Base-by-base conservation (phyloP, 1,140 invertebrate species). In the Lepidurus arcticus region DNA sequence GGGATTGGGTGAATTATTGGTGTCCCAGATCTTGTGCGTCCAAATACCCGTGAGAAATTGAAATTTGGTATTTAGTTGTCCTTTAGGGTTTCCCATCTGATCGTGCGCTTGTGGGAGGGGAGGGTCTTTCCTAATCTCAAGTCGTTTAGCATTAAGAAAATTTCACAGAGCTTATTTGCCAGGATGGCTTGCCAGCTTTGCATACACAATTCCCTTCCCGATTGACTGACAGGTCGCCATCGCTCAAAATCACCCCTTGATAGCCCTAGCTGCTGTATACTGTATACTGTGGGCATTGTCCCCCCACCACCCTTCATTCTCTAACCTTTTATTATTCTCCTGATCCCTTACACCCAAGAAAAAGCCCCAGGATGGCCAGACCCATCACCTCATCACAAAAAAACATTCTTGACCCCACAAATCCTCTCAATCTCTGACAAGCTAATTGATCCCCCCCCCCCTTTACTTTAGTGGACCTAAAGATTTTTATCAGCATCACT, bases 371-470 rank as follows among this genome's bases (percentile, higher is more conserved):
- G 1, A 13, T 21, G 53, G 21, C 53, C 13, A 21, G 21, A 65
- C 53, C 53, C 53, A 65, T 65, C 53, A 65, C 53, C 53, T 65
- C 53, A 65, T 65, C 53, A 65, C 53, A 65, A 65, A 65, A 65
- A 65, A 65, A 65, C 16, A 10, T n/a, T 47, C 16, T 47, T 65
- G 53, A 21, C 13, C 53, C 21, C 53, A 21, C 53, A 65, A 21
- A 65, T 65, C 9, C 53, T 10, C 53, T 65, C 53, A 10, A 65
- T 65, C 53, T 65, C 53, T 65, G 53, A 65, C 53, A 65, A 65
- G 53, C 53, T 65, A 65, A 65, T 65, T 65, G 53, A 65, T 65
- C 53, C 53, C 53, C 53, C 47, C 13, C 53, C 21, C 13, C 21
- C 53, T 21, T 21, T 65, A 21, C 53, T 65, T 65, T 65, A 65